phyloP scores from a whole-genome alignment of 2,113 vertebrate genomes.

The Riparia riparia region DNA sequence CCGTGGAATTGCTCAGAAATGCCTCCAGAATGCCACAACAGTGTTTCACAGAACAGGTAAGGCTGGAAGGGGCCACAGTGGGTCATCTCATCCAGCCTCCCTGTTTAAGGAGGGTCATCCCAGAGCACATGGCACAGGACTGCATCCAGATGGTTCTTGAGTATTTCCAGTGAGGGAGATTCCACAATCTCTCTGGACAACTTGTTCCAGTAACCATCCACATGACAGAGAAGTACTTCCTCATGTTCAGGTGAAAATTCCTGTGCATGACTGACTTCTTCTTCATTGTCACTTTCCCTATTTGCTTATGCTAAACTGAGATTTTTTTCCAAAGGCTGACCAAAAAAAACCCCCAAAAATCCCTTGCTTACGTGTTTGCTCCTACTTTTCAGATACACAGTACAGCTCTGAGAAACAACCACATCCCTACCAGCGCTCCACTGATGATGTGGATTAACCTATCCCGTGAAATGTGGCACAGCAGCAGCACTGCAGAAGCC shows the following conservation, averaged over 20 bases:
- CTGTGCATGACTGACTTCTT: neutral
- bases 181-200: neutral
- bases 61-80: neutral
- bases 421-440: neutral
- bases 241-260: neutral
- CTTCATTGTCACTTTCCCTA: neutral
- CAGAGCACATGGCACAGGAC: neutral
- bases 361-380: neutral
- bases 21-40: neutral
- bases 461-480: rapidly evolving
- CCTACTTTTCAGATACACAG: neutral
- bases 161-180: neutral
- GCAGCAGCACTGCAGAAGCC: neutral
- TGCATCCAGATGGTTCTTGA: neutral
- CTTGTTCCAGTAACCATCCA: neutral
- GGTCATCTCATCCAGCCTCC: neutral
- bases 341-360: neutral
- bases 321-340: neutral
- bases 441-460: neutral
- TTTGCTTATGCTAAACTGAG: neutral
- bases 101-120: neutral
- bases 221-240: neutral
- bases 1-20: neutral
- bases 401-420: neutral
- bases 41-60: neutral